Evolutionary conservation across 2,888 invertebrate genomes (phyloP).

Genomic region (Seira ritae): DNA sequence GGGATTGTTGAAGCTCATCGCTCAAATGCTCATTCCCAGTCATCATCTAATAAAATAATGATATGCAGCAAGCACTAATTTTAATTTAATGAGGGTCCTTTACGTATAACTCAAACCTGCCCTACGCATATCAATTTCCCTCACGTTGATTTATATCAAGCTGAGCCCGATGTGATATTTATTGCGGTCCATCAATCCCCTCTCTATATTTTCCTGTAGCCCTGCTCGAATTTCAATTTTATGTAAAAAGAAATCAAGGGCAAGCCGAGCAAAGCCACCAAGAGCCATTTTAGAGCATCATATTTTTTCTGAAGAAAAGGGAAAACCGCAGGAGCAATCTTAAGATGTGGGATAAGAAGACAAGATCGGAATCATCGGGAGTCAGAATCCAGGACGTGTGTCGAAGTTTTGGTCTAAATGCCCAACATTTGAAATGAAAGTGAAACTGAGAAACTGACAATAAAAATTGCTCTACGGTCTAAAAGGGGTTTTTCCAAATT

Average conservation of each 20-base stretch:
- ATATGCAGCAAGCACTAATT: slow-evolving; percentile 47
- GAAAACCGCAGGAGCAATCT: slow-evolving; percentile 27
- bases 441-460: slow-evolving; percentile 62
- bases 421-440: slow-evolving; percentile 55
- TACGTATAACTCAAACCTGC: not conserved
- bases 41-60: slow-evolving; percentile 41
- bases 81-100: slow-evolving; percentile 53
- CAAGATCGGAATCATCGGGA: slow-evolving; percentile 30
- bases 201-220: too few species aligned
- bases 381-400: not conserved
- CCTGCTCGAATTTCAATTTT: slow-evolving; percentile 1
- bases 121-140: slow-evolving; percentile 47
- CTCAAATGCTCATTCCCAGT: slow-evolving; percentile 8
- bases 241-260: slow-evolving; percentile 14
- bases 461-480: slow-evolving; percentile 26
- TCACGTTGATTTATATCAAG: slow-evolving; percentile 51
- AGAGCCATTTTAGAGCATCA: not conserved
- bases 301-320: slow-evolving; percentile 13
- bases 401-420: too few species aligned
- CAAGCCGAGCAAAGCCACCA: not conserved
- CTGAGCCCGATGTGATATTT: slow-evolving; percentile 33
- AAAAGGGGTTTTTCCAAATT: too few species aligned
- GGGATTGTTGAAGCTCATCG: not conserved
- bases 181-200: slow-evolving; percentile 14
- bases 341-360: slow-evolving; percentile 33